Percentiles rank a stretch among this genome's conserved stretches.
phyloP scores from a whole-genome alignment of 2,888 invertebrate genomes.

The Drosophila suboccidentalis region DNA sequence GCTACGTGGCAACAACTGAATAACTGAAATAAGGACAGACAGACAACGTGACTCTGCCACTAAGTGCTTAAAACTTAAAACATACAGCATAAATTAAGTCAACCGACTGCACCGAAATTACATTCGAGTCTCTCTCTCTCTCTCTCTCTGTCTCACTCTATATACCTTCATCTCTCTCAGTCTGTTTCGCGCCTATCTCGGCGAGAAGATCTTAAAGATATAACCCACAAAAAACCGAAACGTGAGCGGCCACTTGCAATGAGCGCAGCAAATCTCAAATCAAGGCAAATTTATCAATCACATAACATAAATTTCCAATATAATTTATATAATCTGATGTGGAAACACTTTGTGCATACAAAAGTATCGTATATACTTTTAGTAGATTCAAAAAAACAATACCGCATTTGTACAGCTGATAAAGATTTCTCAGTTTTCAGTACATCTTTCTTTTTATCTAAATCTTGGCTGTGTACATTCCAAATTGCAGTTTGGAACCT shows the following conservation, averaged over 20 bases:
- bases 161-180: background rate
- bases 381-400: background rate
- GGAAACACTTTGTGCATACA: slow-evolving; percentile 3
- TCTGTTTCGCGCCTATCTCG: slow-evolving; percentile 25
- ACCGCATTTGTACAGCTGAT: background rate
- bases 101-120: slow-evolving; percentile 53
- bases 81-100: slow-evolving; percentile 58
- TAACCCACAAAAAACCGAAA: slow-evolving; percentile 40
- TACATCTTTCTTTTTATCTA: background rate
- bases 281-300: slow-evolving; percentile 32
- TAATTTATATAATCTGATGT: slow-evolving; percentile 6
- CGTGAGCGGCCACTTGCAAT: slow-evolving; percentile 71
- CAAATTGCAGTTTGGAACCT: background rate
- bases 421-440: background rate
- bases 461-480: background rate
- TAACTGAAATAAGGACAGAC: background rate
- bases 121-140: slow-evolving; percentile 12
- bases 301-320: slow-evolving; percentile 23
- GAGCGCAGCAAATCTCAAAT: slow-evolving; percentile 26
- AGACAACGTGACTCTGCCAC: slow-evolving; percentile 55
- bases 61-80: slow-evolving; percentile 36
- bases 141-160: background rate
- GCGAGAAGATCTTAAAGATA: slow-evolving; percentile 54
- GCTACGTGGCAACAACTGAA: slow-evolving; percentile 46
- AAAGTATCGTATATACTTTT: background rate